These are phyloP conservation scores for Choreutis nemorana DNA, from an alignment of 2,888 invertebrate species.

Conservation along the genomic window DNA sequence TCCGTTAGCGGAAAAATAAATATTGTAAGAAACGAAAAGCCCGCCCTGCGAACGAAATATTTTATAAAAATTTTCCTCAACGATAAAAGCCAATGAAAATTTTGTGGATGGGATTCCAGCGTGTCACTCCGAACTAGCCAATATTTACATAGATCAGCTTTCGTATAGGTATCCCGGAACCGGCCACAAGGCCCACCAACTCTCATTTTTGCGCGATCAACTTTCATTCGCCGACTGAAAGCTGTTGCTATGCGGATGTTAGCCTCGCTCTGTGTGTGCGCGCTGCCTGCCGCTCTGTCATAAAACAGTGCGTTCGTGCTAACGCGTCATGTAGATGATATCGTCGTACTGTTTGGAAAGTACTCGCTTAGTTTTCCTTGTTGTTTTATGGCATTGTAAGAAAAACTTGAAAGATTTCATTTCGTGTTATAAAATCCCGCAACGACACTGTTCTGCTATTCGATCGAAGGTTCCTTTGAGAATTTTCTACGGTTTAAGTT, in stretches of 20 bases:
- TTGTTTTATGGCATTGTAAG: no score
- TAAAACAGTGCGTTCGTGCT: conserved; percentile 49
- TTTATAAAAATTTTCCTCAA: conserved; percentile 18
- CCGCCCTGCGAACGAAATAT: no score
- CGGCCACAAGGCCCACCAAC: conserved; percentile 24
- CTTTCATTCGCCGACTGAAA: conserved; percentile 60
- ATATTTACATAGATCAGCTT: conserved; percentile 24
- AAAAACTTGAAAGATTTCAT: no score
- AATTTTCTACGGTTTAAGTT: no score
- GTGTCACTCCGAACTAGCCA: conserved; percentile 18
- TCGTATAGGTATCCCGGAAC: conserved; percentile 26
- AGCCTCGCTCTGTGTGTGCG: conserved; percentile 43
- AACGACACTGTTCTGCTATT: no score
- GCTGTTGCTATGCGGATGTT: conserved; percentile 63
- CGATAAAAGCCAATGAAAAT: conserved; percentile 19
- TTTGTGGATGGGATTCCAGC: conserved; percentile 15
- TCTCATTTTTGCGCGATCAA: conserved; percentile 51
- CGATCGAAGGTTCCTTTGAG: neutral
- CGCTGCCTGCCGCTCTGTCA: no score
- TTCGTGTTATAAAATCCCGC: no score
- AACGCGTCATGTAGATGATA: conserved; percentile 51
- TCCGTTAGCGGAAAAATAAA: no score
- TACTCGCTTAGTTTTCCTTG: conserved; percentile 36
- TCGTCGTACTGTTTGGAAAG: conserved; percentile 58
- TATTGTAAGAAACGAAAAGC: no score